These are phyloP conservation scores for Cyphomyrus plagiostoma DNA, from an alignment of 2,113 vertebrate genomes.

Conservation along the genomic window DNA sequence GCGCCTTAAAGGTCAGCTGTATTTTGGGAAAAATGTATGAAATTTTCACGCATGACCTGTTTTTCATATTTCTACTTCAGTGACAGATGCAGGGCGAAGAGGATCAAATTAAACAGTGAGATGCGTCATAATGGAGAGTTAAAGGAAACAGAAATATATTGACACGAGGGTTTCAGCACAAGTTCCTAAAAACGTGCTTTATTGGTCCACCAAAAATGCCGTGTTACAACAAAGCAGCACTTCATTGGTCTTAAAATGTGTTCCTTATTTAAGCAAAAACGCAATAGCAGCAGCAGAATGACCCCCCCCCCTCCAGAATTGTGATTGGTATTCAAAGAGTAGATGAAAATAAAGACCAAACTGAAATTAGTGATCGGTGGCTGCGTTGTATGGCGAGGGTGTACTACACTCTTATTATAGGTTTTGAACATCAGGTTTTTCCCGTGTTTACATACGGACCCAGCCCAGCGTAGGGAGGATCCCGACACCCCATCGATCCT, in stretches of 20 bases:
- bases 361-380: background rate
- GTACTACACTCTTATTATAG: background rate
- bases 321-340: background rate
- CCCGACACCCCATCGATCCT: background rate
- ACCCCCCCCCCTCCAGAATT: background rate
- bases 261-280: background rate
- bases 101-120: background rate
- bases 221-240: background rate
- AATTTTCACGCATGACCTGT: background rate
- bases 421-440: background rate
- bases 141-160: background rate
- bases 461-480: background rate
- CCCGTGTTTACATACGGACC: background rate
- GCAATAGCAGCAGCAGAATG: background rate
- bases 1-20: background rate
- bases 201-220: background rate
- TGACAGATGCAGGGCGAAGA: background rate
- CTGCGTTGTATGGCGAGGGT: background rate
- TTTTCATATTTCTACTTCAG: background rate
- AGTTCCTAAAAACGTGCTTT: constrained; percentile 3
- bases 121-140: background rate
- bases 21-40: background rate
- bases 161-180: background rate
- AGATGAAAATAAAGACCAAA: background rate
- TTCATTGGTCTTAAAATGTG: background rate